Evolutionary conservation across 2,113 vertebrate species (phyloP).

Genomic region (Siniperca chuatsi): DNA sequence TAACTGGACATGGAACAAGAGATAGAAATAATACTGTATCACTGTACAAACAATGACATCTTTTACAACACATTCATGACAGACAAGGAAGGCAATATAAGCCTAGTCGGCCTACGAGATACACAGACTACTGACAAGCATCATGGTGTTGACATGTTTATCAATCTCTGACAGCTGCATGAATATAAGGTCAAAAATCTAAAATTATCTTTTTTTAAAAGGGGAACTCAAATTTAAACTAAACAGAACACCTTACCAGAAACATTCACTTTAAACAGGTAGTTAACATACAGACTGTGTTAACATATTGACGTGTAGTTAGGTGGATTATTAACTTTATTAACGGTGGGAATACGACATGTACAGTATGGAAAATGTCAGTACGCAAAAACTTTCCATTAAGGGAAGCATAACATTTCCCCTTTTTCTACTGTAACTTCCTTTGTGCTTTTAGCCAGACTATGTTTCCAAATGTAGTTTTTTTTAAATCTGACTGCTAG

Average conservation of each 20-base stretch:
- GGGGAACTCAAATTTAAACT: neutral
- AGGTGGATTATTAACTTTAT: neutral
- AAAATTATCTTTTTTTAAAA: neutral
- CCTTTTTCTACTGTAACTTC: slow-evolving; percentile 32
- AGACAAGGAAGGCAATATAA: too few relatives aligned
- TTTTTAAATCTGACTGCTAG: neutral
- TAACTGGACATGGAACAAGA: too few relatives aligned
- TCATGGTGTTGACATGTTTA: neutral
- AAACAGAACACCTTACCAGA: neutral
- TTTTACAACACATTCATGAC: too few relatives aligned
- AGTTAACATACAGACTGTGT: neutral
- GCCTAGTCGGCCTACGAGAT: neutral
- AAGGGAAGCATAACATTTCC: slow-evolving; percentile 60
- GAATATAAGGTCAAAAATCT: neutral
- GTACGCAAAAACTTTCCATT: slow-evolving; percentile 11
- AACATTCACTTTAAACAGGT: neutral
- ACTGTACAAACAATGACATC: too few relatives aligned
- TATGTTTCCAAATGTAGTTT: neutral
- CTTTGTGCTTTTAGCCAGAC: neutral
- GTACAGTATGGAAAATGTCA: slow-evolving; percentile 27
- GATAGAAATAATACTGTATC: too few relatives aligned
- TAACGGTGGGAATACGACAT: neutral
- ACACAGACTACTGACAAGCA: neutral
- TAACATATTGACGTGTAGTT: neutral
- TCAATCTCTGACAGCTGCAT: neutral